Conservation (phyloP, 1,140 invertebrate genomes). For the Schlechtendalia chinensis region DNA sequence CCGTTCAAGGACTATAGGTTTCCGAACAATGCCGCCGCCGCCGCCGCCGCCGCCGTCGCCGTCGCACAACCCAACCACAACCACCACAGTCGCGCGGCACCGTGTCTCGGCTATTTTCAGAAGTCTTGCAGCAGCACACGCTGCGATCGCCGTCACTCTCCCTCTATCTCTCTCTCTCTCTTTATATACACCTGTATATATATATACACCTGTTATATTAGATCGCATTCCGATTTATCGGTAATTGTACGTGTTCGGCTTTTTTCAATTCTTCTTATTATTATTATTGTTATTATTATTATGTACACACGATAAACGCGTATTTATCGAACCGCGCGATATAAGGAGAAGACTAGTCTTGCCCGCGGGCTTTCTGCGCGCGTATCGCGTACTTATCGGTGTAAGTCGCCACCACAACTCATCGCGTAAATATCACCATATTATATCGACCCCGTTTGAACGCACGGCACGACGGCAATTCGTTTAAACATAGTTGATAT, state of each 20-base stretch:
- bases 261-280: constrained; percentile 33
- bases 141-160: too few species aligned
- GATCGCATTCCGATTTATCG: constrained; percentile 39
- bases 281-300: constrained; percentile 29
- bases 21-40: constrained; percentile 39
- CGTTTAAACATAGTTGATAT: too few species aligned
- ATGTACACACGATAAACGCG: neutral
- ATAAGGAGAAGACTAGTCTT: constrained; percentile 34
- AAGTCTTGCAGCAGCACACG: too few species aligned
- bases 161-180: too few species aligned
- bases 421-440: too few species aligned
- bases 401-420: too few species aligned
- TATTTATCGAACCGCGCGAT: constrained; percentile 10
- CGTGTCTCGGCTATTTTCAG: constrained; percentile 36
- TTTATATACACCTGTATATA: too few species aligned
- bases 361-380: neutral
- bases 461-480: too few species aligned
- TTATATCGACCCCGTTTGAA: too few species aligned
- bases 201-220: constrained; percentile 14
- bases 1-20: constrained; percentile 48
- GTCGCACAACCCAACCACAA: constrained; percentile 4
- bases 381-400: neutral
- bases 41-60: too few species aligned
- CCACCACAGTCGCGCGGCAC: too few species aligned
- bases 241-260: constrained; percentile 34